A percentile compares a stretch with the other conserved stretches of the same genome.
Evolutionary conservation across 35 echinoderm and acorn worm species (phyloP).

Genomic region (Eucidaris tribuloides): DNA sequence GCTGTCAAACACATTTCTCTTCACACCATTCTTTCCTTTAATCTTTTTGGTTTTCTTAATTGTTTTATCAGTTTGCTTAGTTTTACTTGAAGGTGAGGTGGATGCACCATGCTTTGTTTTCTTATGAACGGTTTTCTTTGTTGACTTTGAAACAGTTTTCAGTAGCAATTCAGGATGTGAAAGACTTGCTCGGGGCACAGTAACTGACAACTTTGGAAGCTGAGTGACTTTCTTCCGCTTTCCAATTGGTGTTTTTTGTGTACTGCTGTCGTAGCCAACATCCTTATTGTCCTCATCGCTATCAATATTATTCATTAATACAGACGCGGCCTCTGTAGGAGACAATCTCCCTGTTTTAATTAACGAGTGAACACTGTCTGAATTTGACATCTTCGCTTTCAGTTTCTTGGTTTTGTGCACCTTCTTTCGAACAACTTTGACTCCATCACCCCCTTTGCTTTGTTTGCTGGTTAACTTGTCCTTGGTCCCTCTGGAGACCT

Average conservation of each 20-base stretch:
- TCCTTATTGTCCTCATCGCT: conserved; percentile 27
- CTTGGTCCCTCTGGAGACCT: no score
- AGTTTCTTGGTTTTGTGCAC: no score
- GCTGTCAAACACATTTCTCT: conserved; percentile 27
- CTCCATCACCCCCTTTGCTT: no score
- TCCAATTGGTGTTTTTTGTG: neutral
- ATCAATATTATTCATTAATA: conserved; percentile 17
- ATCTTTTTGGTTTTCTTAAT: conserved; percentile 67
- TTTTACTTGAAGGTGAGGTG: conserved; percentile 5
- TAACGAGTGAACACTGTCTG: conserved; percentile 25
- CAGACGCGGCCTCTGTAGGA: neutral
- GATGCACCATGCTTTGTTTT: conserved; percentile 3
- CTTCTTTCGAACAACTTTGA: conserved; percentile 2
- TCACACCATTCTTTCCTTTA: conserved; percentile 48
- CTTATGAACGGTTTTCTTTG: neutral
- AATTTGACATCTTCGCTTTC: conserved; percentile 1
- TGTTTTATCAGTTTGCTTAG: conserved; percentile 30
- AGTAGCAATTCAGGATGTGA: conserved; percentile 4
- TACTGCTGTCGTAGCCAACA: conserved; percentile 24
- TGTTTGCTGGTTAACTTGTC: no score
- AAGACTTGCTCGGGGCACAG: conserved; percentile 10
- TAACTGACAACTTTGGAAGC: conserved; percentile 9
- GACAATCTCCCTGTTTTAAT: conserved; percentile 17
- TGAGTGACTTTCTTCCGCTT: neutral
- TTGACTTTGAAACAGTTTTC: neutral